Evolutionary conservation across 2,888 invertebrate genomes (phyloP), one percentile per base, ranked within the genome.

Genomic region (Clostera curtula): DNA sequence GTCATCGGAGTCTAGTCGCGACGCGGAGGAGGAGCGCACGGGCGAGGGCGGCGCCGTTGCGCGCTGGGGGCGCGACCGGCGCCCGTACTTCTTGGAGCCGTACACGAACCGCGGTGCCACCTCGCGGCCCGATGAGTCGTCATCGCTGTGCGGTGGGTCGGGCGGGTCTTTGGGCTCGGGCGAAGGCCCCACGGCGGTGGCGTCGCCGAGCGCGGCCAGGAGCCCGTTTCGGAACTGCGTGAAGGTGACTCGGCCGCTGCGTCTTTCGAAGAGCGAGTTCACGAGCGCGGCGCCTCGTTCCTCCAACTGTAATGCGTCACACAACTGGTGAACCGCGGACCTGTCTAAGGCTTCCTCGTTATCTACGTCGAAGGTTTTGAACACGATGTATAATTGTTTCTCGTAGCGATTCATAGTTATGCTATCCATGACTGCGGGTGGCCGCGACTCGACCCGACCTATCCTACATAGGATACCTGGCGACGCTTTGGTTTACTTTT

Each of bases 381-480:
- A 94, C 60, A 93, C 92, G 51, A 89, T 88, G 52, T 90, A 88
- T 55, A 93, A 85, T 82, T 93, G 93, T 73, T 91, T 89, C 69
- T 93, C 93, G 63, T 93, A 93, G 21, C 90, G 93, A 80, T 92
- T 91, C 67, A 88, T 69, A 34, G 70, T 68, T 36, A 56, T 53
- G 54, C 60, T 58, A 43, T 72, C 80, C 80, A 82, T 79, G 29
- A 41, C 35, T 25, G 36, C n/a, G 19, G 12, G 15, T 31, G 14
- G 8, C 29, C 28, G 11, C 24, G 37, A 34, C 26, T 23, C 20
- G 25, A 4, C 28, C 18, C 10, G 19, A 27, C 24, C 38, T 24
- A 19, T 11, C 8, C 13, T 20, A 18, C 12, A 8, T 23, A 25
- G 18, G 5, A 23, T 30, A 31, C 12, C n/a, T 31, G 20, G 25